A percentile compares a stretch with the other conserved stretches of the same genome.
Conservation (phyloP, 2,113 vertebrate species). For the Butastur rufipennis region DNA sequence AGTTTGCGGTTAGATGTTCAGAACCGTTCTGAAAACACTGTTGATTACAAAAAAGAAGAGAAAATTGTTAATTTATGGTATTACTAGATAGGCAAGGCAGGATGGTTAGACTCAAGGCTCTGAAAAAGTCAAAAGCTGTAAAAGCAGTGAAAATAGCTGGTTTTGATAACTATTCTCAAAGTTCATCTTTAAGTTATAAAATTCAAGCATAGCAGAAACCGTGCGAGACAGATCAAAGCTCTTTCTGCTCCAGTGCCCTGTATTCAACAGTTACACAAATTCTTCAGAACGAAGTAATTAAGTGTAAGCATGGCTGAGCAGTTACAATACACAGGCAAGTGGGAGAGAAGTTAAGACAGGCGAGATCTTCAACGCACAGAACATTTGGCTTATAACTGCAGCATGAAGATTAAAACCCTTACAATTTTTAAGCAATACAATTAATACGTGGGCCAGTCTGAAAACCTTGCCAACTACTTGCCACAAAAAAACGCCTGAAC, state of each 20-base stretch:
- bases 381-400: not conserved
- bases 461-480: not conserved
- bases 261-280: not conserved
- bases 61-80: not conserved
- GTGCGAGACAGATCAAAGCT: not conserved
- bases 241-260: not conserved
- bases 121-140: not conserved
- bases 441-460: rapidly evolving
- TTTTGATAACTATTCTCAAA: not conserved
- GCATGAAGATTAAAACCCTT: not conserved
- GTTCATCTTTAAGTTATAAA: not conserved
- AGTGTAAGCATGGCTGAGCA: not conserved
- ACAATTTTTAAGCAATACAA: not conserved
- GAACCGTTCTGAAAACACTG: not conserved
- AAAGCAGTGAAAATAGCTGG: not conserved
- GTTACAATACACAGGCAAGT: not conserved
- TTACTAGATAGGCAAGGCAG: not conserved
- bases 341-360: not conserved
- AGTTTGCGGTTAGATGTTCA: not conserved
- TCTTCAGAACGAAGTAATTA: not conserved
- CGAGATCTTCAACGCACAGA: not conserved
- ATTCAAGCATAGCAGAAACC: not conserved
- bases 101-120: not conserved
- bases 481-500: not conserved
- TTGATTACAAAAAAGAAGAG: not conserved